Conservation (phyloP, 2,888 invertebrate genomes). For the Myopa tessellatipennis region DNA sequence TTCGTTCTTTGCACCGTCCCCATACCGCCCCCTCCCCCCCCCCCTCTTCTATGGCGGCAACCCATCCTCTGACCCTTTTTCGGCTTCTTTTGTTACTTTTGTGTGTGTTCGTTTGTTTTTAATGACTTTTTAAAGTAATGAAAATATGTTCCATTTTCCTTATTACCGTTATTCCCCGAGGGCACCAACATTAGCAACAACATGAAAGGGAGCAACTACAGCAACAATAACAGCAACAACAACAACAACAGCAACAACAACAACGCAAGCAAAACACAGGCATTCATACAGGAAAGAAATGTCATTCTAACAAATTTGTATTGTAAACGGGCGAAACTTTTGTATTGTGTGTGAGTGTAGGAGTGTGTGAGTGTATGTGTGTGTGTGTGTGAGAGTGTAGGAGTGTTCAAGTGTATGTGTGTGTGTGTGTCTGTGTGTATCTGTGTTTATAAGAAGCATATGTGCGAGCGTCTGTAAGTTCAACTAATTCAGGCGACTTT, state of each 20-base stretch:
- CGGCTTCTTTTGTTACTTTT: neutral
- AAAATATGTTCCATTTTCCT: slow-evolving; percentile 38
- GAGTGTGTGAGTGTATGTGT: slow-evolving; percentile 20
- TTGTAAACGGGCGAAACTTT: slow-evolving; percentile 33
- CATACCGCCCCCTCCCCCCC: neutral
- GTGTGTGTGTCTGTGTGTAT: slow-evolving; percentile 12
- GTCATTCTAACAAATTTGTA: slow-evolving; percentile 28
- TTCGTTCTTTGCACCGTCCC: slow-evolving; percentile 4
- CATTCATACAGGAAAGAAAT: slow-evolving; percentile 28
- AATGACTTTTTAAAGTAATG: slow-evolving; percentile 39
- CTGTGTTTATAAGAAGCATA: slow-evolving; percentile 37
- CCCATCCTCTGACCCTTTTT: neutral
- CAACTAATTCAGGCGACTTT: slow-evolving; percentile 26
- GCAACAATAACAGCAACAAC: slow-evolving; percentile 22
- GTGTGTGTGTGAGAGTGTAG: neutral
- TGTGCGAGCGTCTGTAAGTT: slow-evolving; percentile 23
- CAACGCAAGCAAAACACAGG: slow-evolving; percentile 22
- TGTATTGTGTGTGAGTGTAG: neutral
- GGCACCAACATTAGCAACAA: slow-evolving; percentile 30
- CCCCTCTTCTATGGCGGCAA: neutral
- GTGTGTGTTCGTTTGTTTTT: slow-evolving; percentile 24
- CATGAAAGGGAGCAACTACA: slow-evolving; percentile 14
- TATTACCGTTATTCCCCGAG: slow-evolving; percentile 18
- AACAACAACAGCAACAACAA: slow-evolving; percentile 46
- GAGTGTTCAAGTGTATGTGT: slow-evolving; percentile 23